Base-by-base conservation (phyloP, 2,888 invertebrate genomes). In the Ryuthela nishihirai region DNA sequence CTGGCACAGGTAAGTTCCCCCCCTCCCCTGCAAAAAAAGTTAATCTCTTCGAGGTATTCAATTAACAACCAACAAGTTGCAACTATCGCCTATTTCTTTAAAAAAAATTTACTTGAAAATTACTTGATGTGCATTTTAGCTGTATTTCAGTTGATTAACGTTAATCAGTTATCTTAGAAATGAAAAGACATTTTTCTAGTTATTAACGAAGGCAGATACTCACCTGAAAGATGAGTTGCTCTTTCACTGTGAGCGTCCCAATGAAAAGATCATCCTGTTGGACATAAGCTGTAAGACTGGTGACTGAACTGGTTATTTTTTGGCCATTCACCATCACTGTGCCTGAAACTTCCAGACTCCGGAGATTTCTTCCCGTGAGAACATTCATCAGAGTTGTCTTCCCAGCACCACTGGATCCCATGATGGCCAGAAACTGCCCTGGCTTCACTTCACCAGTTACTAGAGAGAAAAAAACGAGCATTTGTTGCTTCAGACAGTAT, bases 201-300 rank as follows among this genome's bases (percentile, higher is more conserved):
- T n/a, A n/a, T n/a, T n/a, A n/a, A n/a, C 29, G 17, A 29, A 15
- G 40, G 7, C 17, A 20, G 12, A 15, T 49, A 70, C 77, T 76
- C 73, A 89, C 92, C 86, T 89, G 88, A 72, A 94, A 94, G 42
- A 86, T 81, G 4, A 95, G 80, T 75, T 94, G 93, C 71, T 95
- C 94, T 62, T 81, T 80, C 0, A 93, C 92, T 1, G 93, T 93
- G 41, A 95, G 77, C 0, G 88, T 88, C 0, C 90, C 89, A 67
- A 95, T 87, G 72, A 95, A 95, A 46, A 94, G 77, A 74, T 95
- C 94, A 69, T 93, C 88, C 72, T 95, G 95, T 71, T 94, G 93
- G 0, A 95, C 92, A 69, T 94, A 95, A 0, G 91, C 92, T 17
- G 88, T 87, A 29, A 88, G 79, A 5, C 52, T 34, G 7, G 67